phyloP scores from a whole-genome alignment of 2,797 vertebrate genomes.

The Salarias fasciatus region DNA sequence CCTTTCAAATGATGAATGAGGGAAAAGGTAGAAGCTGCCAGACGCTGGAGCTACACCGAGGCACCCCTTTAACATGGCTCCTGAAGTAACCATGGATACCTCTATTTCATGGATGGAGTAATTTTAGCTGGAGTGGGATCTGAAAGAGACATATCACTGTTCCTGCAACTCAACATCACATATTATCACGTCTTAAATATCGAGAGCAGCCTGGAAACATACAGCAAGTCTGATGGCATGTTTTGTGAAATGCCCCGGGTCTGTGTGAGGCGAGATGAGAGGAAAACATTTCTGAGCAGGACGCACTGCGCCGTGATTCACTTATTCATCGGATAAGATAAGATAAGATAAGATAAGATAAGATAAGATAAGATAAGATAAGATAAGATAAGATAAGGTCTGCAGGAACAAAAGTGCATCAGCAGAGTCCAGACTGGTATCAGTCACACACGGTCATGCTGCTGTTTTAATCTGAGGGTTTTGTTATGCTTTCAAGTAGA shows the following conservation, averaged over 20 bases:
- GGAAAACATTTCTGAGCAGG: too few relatives aligned
- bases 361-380: too few relatives aligned
- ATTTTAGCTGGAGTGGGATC: conserved; percentile 84
- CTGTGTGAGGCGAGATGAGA: too few relatives aligned
- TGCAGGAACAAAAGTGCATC: conserved; percentile 7
- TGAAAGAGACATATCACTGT: conserved; percentile 71
- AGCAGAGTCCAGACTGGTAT: conserved; percentile 12
- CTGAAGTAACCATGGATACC: conserved; percentile 88
- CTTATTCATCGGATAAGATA: neutral
- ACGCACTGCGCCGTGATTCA: neutral
- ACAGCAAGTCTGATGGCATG: too few relatives aligned
- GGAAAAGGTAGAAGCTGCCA: conserved; percentile 71
- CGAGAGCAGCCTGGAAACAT: neutral
- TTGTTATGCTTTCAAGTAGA: too few relatives aligned
- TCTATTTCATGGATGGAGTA: conserved; percentile 82
- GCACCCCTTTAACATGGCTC: conserved; percentile 79
- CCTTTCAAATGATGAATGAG: conserved; percentile 73
- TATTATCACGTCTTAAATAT: conserved; percentile 40
- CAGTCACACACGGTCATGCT: too few relatives aligned
- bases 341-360: too few relatives aligned
- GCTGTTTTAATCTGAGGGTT: too few relatives aligned
- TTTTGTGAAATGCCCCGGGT: too few relatives aligned
- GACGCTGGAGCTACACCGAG: conserved; percentile 75
- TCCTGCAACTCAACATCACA: conserved; percentile 55
- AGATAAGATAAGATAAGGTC: too few relatives aligned